Conservation (phyloP, 2,888 invertebrate genomes). For the Cetonia aurata region DNA sequence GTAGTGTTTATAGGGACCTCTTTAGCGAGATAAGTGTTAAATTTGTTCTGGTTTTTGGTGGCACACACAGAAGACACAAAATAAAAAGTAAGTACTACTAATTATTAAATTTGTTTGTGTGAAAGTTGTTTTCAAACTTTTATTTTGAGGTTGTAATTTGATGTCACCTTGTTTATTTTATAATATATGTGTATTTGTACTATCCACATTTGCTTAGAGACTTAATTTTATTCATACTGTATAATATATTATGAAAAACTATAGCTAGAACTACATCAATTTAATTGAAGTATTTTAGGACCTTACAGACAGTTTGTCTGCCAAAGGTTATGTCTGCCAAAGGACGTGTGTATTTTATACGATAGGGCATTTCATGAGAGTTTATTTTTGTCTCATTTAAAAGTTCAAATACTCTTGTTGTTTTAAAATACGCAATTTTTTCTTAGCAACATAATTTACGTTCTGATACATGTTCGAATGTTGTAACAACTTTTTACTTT, state of each 20-base stretch:
- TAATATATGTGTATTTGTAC: too few relatives aligned
- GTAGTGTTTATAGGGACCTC: conserved; percentile 1
- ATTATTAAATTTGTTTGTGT: background rate
- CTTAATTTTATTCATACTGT: too few relatives aligned
- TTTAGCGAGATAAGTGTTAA: conserved; percentile 27
- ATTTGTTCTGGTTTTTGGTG: background rate
- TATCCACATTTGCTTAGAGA: too few relatives aligned
- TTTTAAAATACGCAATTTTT: too few relatives aligned
- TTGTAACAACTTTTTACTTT: too few relatives aligned
- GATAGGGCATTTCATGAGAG: background rate
- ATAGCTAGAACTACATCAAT: background rate
- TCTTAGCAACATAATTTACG: too few relatives aligned
- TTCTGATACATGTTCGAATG: too few relatives aligned
- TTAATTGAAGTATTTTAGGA: conserved; percentile 28
- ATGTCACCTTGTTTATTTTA: too few relatives aligned
- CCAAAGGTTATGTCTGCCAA: conserved; percentile 34
- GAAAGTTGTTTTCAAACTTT: background rate
- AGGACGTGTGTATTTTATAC: background rate
- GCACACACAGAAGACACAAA: background rate
- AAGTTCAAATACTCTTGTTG: conserved; percentile 2
- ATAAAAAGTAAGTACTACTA: conserved; percentile 20
- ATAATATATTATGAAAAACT: too few relatives aligned
- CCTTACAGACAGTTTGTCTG: conserved; percentile 22
- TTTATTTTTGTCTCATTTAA: conserved; percentile 26
- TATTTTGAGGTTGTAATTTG: background rate